phyloP scores from a whole-genome alignment of 2,888 invertebrate genomes.

The Ceratothoa steindachneri region DNA sequence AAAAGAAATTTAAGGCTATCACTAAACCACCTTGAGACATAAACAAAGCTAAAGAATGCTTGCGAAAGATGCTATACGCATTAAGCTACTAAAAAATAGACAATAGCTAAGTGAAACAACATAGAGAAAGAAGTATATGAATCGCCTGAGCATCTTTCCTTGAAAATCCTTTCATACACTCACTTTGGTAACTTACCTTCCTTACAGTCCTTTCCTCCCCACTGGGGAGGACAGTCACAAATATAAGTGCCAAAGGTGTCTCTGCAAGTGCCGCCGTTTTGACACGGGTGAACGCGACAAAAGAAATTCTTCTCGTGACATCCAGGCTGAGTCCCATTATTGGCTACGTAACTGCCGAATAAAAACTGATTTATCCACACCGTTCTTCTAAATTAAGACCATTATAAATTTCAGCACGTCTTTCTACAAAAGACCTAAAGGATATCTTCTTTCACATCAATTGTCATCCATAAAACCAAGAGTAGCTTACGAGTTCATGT shows the following conservation, averaged over 20 bases:
- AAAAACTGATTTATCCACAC: not conserved
- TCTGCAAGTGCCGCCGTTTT: conserved; percentile 77
- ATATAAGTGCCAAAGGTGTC: conserved; percentile 85
- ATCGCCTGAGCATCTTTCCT: too few species aligned
- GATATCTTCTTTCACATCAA: not conserved
- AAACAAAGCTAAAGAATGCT: too few species aligned
- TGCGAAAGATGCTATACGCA: too few species aligned
- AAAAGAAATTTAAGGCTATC: too few species aligned
- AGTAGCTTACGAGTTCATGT: conserved; percentile 67
- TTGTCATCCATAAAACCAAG: not conserved
- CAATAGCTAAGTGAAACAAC: too few species aligned
- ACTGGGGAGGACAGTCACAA: conserved; percentile 77
- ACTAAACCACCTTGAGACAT: too few species aligned
- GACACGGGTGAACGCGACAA: conserved; percentile 79
- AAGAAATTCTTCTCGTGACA: conserved; percentile 79
- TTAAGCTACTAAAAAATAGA: too few species aligned
- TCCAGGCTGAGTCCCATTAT: conserved; percentile 80
- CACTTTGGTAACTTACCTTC: too few species aligned
- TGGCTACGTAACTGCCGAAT: conserved; percentile 68
- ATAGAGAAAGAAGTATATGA: too few species aligned
- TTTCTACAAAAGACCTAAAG: not conserved
- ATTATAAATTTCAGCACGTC: not conserved
- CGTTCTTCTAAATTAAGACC: not conserved
- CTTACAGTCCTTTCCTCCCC: conserved; percentile 84
- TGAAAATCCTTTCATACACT: too few species aligned